phyloP scores from a whole-genome alignment of 2,797 vertebrate species.

The Poecile montanus region DNA sequence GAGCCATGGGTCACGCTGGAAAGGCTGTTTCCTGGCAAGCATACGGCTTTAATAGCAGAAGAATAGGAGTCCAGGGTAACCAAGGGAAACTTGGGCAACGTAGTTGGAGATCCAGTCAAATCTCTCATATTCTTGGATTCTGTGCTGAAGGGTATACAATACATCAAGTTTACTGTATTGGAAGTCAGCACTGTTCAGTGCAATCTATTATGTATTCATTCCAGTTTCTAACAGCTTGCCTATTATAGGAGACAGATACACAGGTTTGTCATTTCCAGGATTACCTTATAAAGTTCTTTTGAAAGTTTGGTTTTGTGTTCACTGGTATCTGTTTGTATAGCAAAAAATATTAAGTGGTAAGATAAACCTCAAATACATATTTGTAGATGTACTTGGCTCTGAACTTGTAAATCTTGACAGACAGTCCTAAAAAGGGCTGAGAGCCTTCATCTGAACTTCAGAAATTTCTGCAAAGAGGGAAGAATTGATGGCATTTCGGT shows the following conservation, averaged over 20 bases:
- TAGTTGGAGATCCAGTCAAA: background rate
- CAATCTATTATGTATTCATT: background rate
- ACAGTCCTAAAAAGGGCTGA: background rate
- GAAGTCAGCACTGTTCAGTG: background rate
- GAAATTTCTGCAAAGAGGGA: background rate
- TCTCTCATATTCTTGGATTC: background rate
- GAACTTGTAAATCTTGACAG: background rate
- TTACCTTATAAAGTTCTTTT: background rate
- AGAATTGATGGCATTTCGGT: background rate
- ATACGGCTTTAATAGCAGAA: background rate
- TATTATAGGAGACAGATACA: background rate
- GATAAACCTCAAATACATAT: background rate
- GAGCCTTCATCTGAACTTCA: background rate
- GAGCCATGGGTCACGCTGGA: background rate
- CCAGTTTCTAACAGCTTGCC: background rate
- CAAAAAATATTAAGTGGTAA: background rate
- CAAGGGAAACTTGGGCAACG: background rate
- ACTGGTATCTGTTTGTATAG: background rate
- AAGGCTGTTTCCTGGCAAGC: background rate
- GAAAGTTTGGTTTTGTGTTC: background rate
- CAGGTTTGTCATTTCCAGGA: background rate
- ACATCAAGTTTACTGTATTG: background rate
- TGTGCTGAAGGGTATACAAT: background rate
- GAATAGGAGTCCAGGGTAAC: background rate
- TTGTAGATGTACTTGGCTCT: background rate